Evolutionary conservation across 2,113 vertebrate genomes (phyloP).

Genomic region (Dinomys branickii): DNA sequence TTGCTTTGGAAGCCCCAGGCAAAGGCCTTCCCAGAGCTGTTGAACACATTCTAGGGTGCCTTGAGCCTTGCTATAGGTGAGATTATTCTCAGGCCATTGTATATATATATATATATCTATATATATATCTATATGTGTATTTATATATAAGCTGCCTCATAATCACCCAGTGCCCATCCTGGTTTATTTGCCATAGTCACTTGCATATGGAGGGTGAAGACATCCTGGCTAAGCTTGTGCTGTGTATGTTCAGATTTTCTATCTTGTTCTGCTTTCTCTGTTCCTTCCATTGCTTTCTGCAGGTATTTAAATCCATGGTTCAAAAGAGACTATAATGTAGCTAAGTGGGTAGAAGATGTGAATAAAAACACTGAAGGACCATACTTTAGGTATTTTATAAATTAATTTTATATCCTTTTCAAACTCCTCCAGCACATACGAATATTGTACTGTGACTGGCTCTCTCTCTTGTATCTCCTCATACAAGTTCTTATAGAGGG

Average conservation of each 20-base stretch:
- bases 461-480: conserved; percentile 86
- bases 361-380: conserved; percentile 99
- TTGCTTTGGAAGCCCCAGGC: conserved; percentile 7
- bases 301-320: conserved; percentile 99
- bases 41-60: conserved; percentile 54
- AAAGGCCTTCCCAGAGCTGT: conserved; percentile 44
- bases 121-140: background rate
- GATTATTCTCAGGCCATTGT: conserved; percentile 82
- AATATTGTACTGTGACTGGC: conserved; percentile 81
- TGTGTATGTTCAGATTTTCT: conserved; percentile 96
- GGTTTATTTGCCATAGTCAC: conserved; percentile 86
- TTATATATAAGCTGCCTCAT: conserved; percentile 78
- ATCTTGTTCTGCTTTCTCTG: conserved; percentile 93
- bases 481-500: conserved; percentile 87
- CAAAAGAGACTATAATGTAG: conserved; percentile 99
- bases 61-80: conserved; percentile 68
- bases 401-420: conserved; percentile 89
- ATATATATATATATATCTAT: background rate
- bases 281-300: conserved; percentile 95
- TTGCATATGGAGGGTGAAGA: conserved; percentile 91
- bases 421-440: conserved; percentile 86
- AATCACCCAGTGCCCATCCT: conserved; percentile 84
- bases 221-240: conserved; percentile 94
- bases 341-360: conserved; percentile 99
- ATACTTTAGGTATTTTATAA: conserved; percentile 97